Percentiles rank a stretch among this genome's conserved stretches.
Conservation (phyloP, 2,888 invertebrate species). For the Drosophila peninsularis region DNA sequence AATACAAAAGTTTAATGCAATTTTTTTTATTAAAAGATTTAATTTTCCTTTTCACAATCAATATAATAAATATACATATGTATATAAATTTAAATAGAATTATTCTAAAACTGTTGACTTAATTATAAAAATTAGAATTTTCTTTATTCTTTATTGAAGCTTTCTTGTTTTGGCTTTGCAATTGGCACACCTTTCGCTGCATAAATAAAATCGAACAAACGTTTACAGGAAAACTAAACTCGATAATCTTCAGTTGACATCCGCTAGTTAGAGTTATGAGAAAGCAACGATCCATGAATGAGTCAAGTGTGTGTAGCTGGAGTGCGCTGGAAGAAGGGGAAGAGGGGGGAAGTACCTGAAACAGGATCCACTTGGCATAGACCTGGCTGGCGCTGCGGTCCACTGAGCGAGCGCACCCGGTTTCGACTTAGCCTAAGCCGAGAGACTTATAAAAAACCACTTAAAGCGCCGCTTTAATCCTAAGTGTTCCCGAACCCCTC, state of each 20-base stretch:
- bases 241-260: conserved; percentile 16
- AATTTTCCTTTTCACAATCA: not conserved
- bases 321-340: conserved; percentile 7
- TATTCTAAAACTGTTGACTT: too few relatives aligned
- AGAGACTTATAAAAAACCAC: conserved; percentile 62
- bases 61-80: not conserved
- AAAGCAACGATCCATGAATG: conserved; percentile 59
- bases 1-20: too few relatives aligned
- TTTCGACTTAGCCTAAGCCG: conserved; percentile 18
- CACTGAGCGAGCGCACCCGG: conserved; percentile 35
- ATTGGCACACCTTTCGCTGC: not conserved
- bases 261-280: conserved; percentile 36
- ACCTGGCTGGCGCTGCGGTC: conserved; percentile 48
- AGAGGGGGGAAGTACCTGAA: conserved; percentile 21
- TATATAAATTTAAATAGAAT: not conserved
- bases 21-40: too few relatives aligned
- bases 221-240: conserved; percentile 31
- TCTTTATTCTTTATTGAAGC: not conserved
- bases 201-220: not conserved
- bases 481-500: conserved; percentile 53
- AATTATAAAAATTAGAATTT: not conserved
- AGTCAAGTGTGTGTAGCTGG: conserved; percentile 50
- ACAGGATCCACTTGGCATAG: conserved; percentile 54
- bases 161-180: not conserved
- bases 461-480: conserved; percentile 76